Evolutionary conservation across 2,888 invertebrate genomes (phyloP), one percentile per base, ranked within the genome.

Genomic region (Acanthoscelides obtectus): DNA sequence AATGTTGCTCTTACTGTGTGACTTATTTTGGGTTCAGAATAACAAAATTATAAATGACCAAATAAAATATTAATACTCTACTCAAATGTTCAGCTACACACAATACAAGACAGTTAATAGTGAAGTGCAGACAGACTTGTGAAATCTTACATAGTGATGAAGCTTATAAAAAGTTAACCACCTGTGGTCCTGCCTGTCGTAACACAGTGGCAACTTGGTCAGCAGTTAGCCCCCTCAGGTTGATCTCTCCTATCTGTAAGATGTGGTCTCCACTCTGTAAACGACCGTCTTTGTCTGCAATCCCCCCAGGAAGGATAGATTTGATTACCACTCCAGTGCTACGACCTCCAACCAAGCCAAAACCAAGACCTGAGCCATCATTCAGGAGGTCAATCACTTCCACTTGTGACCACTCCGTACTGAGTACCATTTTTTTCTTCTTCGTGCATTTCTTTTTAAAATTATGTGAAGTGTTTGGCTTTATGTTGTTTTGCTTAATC

Each of bases 351-450:
- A 99, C 98, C 83, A 99, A 94, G 80, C 99, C 99, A 87, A 99
- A 99, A 76, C 99, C 99, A 81, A 99, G 91, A 71, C 98, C 98
- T 82, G 96, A 95, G 79, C 98, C 98, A 89, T 99, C 98, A 87
- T 99, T 99, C 80, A 94, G 90, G 81, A 99, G 90, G 87, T 99
- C 98, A 86, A 99, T 97, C 83, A 98, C 96, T 92, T 99, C 99
- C 86, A 99, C 97, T 90, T 99, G 98, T 81, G 97, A 97, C 98
- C 98, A 99, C 90, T 99, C 99, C 86, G 98, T 98, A 88, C 96
- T 98, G 68, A 75, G 72, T 69, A 75, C 75, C 75, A 75, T 75
- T 64, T 69, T 75, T 73, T 70, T 69, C 69, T 45, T 22, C 69
- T 66, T 66, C 66, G 66, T 66, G 66, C 66, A 66, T 66, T 22